A percentile compares a stretch with the other conserved stretches of the same genome.
phyloP scores from a whole-genome alignment of 2,888 invertebrate species.

The Harpalus rubripes region DNA sequence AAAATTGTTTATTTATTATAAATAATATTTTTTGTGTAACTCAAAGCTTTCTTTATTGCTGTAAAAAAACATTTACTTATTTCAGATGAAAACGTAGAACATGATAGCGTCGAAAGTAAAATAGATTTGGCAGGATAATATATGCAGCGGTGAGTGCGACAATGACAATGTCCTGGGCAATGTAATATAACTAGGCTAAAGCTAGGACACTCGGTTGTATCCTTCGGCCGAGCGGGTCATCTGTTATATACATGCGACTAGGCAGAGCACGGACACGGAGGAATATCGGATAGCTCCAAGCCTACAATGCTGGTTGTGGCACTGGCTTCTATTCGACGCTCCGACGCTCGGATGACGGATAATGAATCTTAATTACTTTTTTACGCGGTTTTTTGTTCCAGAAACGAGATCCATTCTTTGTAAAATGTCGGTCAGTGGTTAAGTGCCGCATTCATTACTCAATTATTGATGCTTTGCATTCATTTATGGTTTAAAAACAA shows the following conservation, averaged over 20 bases:
- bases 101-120: neutral
- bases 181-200: neutral
- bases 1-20: too few relatives aligned
- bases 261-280: neutral
- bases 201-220: too few relatives aligned
- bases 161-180: neutral
- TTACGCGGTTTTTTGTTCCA: conserved; percentile 30
- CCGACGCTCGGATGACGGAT: conserved; percentile 7
- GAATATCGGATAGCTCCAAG: neutral
- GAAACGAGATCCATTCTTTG: conserved; percentile 2
- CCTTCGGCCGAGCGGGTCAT: neutral
- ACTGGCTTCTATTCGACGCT: neutral
- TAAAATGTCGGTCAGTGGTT: conserved; percentile 20
- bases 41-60: too few relatives aligned
- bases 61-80: too few relatives aligned
- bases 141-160: neutral
- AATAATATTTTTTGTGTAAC: too few relatives aligned
- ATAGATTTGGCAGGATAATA: neutral
- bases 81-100: too few relatives aligned
- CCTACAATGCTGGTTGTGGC: neutral
- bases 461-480: conserved; percentile 14
- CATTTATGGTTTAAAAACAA: neutral
- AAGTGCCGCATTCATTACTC: conserved; percentile 14
- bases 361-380: conserved; percentile 38
- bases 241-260: neutral